Evolutionary conservation across 2,113 vertebrate species (phyloP), one percentile per base, ranked within the genome.

Genomic region (Clarias macrocephalus): DNA sequence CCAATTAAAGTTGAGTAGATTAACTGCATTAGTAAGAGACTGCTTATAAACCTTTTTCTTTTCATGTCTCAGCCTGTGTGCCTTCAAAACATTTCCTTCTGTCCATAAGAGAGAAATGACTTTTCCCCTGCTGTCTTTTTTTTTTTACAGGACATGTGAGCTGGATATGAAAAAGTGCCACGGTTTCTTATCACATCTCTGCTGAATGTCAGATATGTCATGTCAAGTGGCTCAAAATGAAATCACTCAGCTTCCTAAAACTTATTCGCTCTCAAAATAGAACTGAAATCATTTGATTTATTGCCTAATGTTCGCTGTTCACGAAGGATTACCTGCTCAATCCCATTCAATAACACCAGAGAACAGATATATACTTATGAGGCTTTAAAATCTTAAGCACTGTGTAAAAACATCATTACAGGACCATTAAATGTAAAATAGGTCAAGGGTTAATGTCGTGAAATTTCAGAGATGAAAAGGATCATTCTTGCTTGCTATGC

Each of bases 71-170:
- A 62, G 16, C 54, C 10, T 18, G 6, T 33, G 19, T 23, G 11
- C 33, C 62, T 28, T 19, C 48, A 5, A 63, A 63, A 5, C 56
- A 25, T 59, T 66, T 42, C 12, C 16, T 33, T 37, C 19, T 85
- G 62, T 12, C 85, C 3, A n/a, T 13, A 1, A 28, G 85, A 59
- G n/a, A 70, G 28, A 84, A 87, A 89, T 75, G 65, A 87, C 28
- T 86, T 72, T 62, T 63, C 25, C 30, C 33, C 54, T 37, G 23
- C 18, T 72, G 62, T 9, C 15, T 48, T 57, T 37, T 84, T 59
- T 37, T 42, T 28, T 85, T 65, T 33, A n/a, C n/a, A 84, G 63
- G 42, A 21, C 19, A 60, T 28, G 28, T 30, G 37, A 8, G 6
- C 65, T 23, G 42, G 60, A 80, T 62, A 85, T 66, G 60, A 66